phyloP scores from a whole-genome alignment of 1,140 invertebrate species.

The Grapholita molesta region DNA sequence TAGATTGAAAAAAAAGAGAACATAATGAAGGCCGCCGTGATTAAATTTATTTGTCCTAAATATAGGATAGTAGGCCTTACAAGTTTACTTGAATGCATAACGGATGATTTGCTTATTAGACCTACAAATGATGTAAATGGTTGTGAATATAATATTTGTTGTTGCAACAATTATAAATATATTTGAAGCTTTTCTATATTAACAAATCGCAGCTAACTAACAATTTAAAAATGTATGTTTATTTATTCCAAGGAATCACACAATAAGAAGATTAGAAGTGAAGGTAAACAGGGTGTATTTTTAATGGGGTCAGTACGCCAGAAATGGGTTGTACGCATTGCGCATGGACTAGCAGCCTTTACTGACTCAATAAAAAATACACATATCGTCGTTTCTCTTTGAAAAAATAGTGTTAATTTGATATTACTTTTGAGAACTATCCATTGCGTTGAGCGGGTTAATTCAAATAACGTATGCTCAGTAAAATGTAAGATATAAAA shows the following conservation, averaged over 20 bases:
- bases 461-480: background rate
- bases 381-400: no score
- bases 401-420: no score
- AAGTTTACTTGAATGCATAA: background rate
- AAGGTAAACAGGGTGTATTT: background rate
- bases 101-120: background rate
- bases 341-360: no score
- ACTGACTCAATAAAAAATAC: no score
- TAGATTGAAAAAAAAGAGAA: no score
- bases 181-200: constrained; percentile 14
- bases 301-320: background rate
- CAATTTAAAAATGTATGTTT: background rate
- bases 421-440: no score
- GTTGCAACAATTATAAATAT: constrained; percentile 36
- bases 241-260: no score
- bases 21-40: no score
- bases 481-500: background rate
- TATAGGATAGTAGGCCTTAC: no score
- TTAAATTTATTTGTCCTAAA: no score
- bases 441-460: no score
- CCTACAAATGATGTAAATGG: constrained; percentile 49
- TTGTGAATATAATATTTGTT: constrained; percentile 58
- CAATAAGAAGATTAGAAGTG: background rate
- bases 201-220: background rate
- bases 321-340: background rate